Evolutionary conservation across 2,888 invertebrate species (phyloP).

Genomic region (Sympetrum striolatum): DNA sequence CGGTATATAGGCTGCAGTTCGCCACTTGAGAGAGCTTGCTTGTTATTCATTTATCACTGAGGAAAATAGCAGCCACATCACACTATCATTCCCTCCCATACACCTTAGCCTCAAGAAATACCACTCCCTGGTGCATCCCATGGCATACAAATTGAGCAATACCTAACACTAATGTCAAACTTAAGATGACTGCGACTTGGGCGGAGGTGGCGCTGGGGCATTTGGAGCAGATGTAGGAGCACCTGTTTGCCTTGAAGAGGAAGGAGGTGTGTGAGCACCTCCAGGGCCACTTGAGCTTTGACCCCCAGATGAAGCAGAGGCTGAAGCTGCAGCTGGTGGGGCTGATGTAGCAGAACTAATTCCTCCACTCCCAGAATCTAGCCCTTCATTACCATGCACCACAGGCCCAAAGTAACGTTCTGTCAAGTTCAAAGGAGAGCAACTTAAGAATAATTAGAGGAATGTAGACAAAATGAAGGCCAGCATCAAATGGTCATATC

Average conservation of each 20-base stretch:
- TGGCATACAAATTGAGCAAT: constrained; percentile 50
- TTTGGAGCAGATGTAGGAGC: constrained; percentile 50
- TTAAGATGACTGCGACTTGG: constrained; percentile 50
- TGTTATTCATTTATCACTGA: constrained; percentile 28
- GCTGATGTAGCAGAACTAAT: constrained; percentile 57
- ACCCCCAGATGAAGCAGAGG: constrained; percentile 48
- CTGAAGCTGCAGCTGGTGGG: constrained; percentile 54
- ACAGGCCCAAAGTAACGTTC: constrained; percentile 66
- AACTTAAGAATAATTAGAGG: neutral
- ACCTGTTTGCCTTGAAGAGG: constrained; percentile 57
- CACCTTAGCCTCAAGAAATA: constrained; percentile 24
- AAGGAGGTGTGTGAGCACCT: constrained; percentile 54
- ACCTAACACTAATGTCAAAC: constrained; percentile 48
- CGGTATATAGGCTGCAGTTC: constrained; percentile 44
- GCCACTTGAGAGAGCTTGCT: constrained; percentile 39
- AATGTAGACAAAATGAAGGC: too few species aligned
- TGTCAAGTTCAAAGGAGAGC: constrained; percentile 51
- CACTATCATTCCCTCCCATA: constrained; percentile 32
- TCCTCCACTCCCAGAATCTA: constrained; percentile 58
- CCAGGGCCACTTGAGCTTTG: constrained; percentile 47
- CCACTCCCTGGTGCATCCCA: constrained; percentile 39
- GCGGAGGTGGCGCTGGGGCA: constrained; percentile 48
- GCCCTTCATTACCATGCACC: constrained; percentile 63
- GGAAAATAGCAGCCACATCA: constrained; percentile 39
- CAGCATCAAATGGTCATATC: too few species aligned